Evolutionary conservation across 2,888 invertebrate genomes (phyloP), one percentile per base, ranked within the genome.

Genomic region (Drosophila flavopinicola): DNA sequence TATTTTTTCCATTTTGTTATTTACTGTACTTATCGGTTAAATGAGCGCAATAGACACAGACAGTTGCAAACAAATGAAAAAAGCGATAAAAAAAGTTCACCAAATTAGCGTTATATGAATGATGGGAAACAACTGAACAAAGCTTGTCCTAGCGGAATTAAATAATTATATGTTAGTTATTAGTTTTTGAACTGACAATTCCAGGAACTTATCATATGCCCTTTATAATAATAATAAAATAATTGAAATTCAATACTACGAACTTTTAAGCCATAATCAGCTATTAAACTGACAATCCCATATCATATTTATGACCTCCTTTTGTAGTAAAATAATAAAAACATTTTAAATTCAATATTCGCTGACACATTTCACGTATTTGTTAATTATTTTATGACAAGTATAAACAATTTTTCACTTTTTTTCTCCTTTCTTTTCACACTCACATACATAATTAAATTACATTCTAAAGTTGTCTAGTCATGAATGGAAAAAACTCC

Each of bases 401-500:
- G 6, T 27, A 10, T 20, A 30, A 7, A n/a, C 38, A 7, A 27
- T 45, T 25, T 45, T 24, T 29, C 7, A 11, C 20, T 32, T 42
- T 27, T 32, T 6, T 23, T 9, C 23, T 33, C 13, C 9, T n/a
- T n/a, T n/a, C n/a, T n/a, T n/a, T n/a, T n/a, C n/a, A n/a, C n/a
- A n/a, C n/a, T n/a, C n/a, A 23, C 25, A 20, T 10, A 11, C 29
- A 47, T 30, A 52, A 37, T 47, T 35, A 35, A 38, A 6, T 30
- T 49, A 1, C 33, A 29, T 10, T 39, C 6, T n/a, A 38, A 32
- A 32, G 4, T 38, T 47, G 65, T 11, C 11, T 6, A 54, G 32
- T 59, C 56, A 57, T 30, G 13, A 20, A 38, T 39, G 5, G 24
- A 65, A 70, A 51, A 70, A 67, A 60, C 23, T 48, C 47, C 70